These are phyloP conservation scores for Bugulina stolonifera DNA, from an alignment of 2,888 invertebrate genomes.

Conservation along the genomic window DNA sequence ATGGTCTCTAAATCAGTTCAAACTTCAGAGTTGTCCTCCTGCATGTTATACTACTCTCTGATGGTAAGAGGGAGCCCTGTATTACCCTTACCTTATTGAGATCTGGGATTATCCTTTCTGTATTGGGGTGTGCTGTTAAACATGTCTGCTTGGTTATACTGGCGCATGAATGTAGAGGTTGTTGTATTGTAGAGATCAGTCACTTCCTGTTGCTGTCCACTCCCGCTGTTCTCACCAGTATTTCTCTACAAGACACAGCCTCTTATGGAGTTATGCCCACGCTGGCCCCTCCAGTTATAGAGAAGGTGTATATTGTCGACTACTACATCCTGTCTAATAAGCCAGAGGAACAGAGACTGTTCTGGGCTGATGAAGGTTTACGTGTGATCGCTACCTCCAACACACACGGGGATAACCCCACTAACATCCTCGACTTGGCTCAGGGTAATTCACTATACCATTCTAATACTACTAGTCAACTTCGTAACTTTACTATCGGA, in stretches of 20 bases:
- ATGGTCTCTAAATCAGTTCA: no score
- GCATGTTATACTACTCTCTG: no score
- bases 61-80: no score
- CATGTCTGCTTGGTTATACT: no score
- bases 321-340: slow-evolving; percentile 29
- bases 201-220: slow-evolving; percentile 70
- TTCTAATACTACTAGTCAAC: no score
- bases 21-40: no score
- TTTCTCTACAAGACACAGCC: not conserved
- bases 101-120: no score
- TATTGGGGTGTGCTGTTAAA: no score
- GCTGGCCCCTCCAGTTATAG: not conserved
- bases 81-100: no score
- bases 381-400: not conserved
- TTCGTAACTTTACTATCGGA: not conserved
- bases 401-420: not conserved
- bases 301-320: slow-evolving; percentile 8
- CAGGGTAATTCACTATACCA: not conserved
- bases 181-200: slow-evolving; percentile 62
- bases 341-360: slow-evolving; percentile 60
- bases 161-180: no score
- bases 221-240: not conserved
- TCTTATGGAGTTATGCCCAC: slow-evolving; percentile 19
- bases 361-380: slow-evolving; percentile 66
- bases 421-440: not conserved